Evolutionary conservation across 2,888 invertebrate genomes (phyloP), one percentile per base, ranked within the genome.

Genomic region (Parnassius smintheus): DNA sequence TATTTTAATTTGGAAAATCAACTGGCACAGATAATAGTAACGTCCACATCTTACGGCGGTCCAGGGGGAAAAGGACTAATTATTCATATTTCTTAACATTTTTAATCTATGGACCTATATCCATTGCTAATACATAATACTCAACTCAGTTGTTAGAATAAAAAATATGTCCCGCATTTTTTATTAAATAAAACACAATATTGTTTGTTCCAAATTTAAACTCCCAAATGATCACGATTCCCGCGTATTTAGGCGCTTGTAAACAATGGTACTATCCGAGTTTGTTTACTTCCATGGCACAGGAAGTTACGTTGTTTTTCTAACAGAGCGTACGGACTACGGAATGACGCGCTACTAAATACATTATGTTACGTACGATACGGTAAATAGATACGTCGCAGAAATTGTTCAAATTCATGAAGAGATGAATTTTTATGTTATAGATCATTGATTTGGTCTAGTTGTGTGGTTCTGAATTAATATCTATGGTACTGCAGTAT

Each of bases 251-350:
- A 61, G 57, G 62, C 62, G 53, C 61, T 42, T 57, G 44, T 57
- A 62, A 62, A 57, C 62, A 62, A 57, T 62, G 57, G 56, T 61
- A 60, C 18, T 18, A 12, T 45, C 12, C 57, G 22, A 22, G 66
- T 62, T 70, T 67, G 69, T 72, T 68, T 67, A 67, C 66, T 72
- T 66, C 61, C 51, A 67, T 65, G 64, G 62, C 66, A 62, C 71
- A 72, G 74, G 76, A 76, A 72, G 71, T 70, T 68, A 68, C 66
- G 72, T 65, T 70, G 64, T 67, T 71, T 63, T 65, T 68, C 63
- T 59, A 68, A 67, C 55, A 63, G 68, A 64, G 49, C 62, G 60
- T 48, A 53, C 66, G 69, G 67, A 51, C 59, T 48, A 53, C 66
- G 69, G 67, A 51, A 61, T 56, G 66, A 62, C 62, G 62, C 60